Percentiles rank a stretch among this genome's conserved stretches.
Conservation (phyloP, 2,113 vertebrate species). For the Lepisosteus oculatus region DNA sequence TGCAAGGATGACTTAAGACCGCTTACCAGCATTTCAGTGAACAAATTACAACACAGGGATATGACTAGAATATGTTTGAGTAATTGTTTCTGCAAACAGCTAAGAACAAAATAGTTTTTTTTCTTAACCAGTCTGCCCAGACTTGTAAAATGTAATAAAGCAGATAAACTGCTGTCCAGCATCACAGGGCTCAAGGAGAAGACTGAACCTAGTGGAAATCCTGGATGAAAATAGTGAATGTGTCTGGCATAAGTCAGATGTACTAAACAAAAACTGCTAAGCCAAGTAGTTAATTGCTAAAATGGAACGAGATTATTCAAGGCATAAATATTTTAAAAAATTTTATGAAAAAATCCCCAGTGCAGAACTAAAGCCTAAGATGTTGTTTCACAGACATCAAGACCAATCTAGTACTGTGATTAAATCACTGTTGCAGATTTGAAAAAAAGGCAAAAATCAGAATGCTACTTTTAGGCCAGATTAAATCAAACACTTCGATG, state of each 20-base stretch:
- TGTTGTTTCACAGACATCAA: neutral
- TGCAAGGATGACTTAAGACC: too few relatives aligned
- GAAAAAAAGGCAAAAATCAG: too few relatives aligned
- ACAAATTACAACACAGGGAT: too few relatives aligned
- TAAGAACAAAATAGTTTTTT: too few relatives aligned
- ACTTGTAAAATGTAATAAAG: neutral
- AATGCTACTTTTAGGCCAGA: too few relatives aligned
- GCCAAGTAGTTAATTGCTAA: neutral
- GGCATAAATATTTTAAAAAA: neutral
- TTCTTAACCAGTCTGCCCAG: neutral
- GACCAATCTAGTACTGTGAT: too few relatives aligned
- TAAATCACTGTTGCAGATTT: too few relatives aligned
- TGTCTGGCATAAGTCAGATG: neutral
- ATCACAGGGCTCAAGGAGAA: neutral
- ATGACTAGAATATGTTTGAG: too few relatives aligned
- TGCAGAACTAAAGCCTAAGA: neutral
- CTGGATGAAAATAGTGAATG: neutral
- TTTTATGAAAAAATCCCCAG: neutral
- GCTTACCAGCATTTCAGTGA: too few relatives aligned
- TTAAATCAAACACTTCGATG: too few relatives aligned
- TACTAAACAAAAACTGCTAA: neutral
- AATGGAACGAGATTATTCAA: neutral
- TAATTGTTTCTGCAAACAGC: too few relatives aligned
- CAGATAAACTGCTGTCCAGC: neutral
- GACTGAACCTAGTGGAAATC: neutral